Percentiles rank a stretch among this genome's conserved stretches.
These are phyloP conservation scores for Nesometra sesokonis DNA, from an alignment of 35 echinoderm and acorn worm genomes.

Conservation along the genomic window DNA sequence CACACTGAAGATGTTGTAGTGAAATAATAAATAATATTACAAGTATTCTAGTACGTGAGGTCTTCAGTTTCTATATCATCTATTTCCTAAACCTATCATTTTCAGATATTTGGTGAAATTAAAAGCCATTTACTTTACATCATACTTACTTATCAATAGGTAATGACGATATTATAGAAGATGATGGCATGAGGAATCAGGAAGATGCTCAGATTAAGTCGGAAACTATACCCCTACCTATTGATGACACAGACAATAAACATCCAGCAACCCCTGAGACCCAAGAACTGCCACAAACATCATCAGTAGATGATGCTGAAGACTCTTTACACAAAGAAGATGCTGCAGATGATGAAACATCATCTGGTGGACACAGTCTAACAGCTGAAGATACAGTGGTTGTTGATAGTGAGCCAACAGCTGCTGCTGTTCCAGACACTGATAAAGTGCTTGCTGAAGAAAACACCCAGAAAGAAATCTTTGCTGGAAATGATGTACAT, in stretches of 20 bases:
- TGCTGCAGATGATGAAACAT: neutral
- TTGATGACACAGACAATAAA: neutral
- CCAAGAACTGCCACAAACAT: too few species aligned
- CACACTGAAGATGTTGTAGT: too few species aligned
- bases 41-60: too few species aligned
- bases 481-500: too few species aligned
- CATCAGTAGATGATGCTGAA: neutral
- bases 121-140: too few species aligned
- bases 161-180: neutral
- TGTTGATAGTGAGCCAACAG: neutral
- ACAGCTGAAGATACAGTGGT: neutral
- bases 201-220: neutral
- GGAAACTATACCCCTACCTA: neutral
- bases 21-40: too few species aligned
- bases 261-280: neutral
- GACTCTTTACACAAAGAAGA: neutral
- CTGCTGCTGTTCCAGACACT: neutral
- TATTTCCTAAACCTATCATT: too few species aligned
- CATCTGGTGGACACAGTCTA: neutral
- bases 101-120: too few species aligned
- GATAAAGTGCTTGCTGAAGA: neutral
- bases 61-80: too few species aligned
- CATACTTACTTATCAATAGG: neutral
- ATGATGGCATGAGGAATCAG: neutral
- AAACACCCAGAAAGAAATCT: too few species aligned